Evolutionary conservation across 2,797 vertebrate species (phyloP).

Genomic region (Micromesistius poutassou): DNA sequence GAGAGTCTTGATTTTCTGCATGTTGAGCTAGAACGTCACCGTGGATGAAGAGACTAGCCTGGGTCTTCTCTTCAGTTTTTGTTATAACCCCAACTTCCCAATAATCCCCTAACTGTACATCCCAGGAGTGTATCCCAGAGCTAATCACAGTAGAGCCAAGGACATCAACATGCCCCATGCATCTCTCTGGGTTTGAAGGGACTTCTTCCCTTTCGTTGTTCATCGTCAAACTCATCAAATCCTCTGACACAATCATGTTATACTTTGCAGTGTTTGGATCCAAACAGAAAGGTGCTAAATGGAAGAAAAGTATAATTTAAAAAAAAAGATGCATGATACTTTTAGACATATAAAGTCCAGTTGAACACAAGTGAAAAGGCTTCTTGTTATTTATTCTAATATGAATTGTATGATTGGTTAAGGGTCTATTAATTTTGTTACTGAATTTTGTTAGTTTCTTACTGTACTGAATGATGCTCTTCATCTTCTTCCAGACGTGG

Average conservation of each 20-base stretch:
- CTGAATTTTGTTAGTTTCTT: neutral
- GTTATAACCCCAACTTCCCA: conserved; percentile 12
- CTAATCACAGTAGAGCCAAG: conserved; percentile 30
- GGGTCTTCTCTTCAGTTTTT: accelerated
- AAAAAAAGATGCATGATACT: no score
- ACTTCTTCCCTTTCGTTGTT: accelerated
- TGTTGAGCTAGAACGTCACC: no score
- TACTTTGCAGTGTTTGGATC: neutral
- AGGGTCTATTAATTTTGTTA: no score
- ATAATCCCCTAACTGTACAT: neutral
- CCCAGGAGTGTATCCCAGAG: conserved; percentile 43
- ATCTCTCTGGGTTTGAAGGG: conserved; percentile 24
- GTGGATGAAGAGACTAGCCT: no score
- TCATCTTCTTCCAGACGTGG: conserved; percentile 39
- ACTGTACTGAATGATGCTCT: conserved; percentile 11
- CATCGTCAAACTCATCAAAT: neutral
- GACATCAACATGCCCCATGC: accelerated
- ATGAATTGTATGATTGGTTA: no score
- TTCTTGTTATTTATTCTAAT: no score
- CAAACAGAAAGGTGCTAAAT: conserved; percentile 10
- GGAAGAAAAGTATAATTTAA: no score
- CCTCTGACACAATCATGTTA: accelerated
- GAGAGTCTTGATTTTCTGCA: no score
- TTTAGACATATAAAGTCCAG: no score
- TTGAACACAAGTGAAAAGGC: no score